phyloP scores from a whole-genome alignment of 1,140 invertebrate genomes.

The Pseudoatta argentina region DNA sequence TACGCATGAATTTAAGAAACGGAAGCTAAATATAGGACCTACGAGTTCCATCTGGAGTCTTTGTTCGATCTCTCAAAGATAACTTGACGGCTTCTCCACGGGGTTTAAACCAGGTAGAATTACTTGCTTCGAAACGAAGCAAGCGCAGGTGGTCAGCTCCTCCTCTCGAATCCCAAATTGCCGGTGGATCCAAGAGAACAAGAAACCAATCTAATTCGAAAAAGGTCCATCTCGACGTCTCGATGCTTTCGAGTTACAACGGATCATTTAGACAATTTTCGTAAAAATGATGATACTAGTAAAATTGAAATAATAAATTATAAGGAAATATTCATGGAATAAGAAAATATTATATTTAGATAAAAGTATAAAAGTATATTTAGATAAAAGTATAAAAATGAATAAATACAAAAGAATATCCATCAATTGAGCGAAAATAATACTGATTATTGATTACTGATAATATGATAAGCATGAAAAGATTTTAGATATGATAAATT shows the following conservation, averaged over 20 bases:
- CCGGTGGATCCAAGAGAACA: constrained; percentile 3
- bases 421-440: background rate
- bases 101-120: constrained; percentile 67
- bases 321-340: background rate
- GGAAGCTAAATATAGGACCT: constrained; percentile 49
- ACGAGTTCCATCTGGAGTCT: constrained; percentile 69
- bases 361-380: background rate
- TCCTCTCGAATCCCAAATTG: constrained; percentile 49
- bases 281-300: background rate
- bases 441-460: background rate
- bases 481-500: background rate
- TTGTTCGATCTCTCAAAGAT: constrained; percentile 71
- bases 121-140: constrained; percentile 56
- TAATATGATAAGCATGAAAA: background rate
- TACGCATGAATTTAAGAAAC: constrained; percentile 48
- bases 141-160: constrained; percentile 67
- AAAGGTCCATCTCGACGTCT: constrained; percentile 2
- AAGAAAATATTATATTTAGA: background rate
- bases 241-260: constrained; percentile 9
- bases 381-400: background rate
- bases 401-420: background rate
- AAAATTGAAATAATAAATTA: background rate
- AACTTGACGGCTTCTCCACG: constrained; percentile 44
- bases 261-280: background rate
- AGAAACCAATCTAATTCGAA: background rate